These are phyloP conservation scores for Chloroceryle amazona DNA, from an alignment of 2,797 vertebrate species.

Conservation along the genomic window DNA sequence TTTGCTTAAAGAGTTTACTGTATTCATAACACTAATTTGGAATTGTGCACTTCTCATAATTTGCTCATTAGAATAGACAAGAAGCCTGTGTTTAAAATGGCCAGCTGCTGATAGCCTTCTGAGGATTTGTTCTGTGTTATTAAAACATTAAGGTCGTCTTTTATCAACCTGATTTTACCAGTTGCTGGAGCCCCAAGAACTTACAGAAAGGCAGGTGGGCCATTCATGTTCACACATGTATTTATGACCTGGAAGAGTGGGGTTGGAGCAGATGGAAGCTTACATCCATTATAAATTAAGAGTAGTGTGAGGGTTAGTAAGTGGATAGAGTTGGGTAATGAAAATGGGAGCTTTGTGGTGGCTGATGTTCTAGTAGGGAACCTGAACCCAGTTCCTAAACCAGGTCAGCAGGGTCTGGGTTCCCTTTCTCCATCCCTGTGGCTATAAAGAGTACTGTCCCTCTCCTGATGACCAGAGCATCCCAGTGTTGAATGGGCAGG, in stretches of 20 bases:
- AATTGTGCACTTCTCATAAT: background rate
- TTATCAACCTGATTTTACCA: background rate
- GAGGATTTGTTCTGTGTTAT: background rate
- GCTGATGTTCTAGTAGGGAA: background rate
- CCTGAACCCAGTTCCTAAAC: background rate
- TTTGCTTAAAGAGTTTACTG: background rate
- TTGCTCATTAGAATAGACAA: background rate
- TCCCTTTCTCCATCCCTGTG: background rate
- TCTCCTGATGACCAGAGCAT: background rate
- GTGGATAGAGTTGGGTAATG: background rate
- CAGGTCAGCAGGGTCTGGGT: background rate
- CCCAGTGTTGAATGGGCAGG: rapidly evolving
- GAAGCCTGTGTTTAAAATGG: background rate
- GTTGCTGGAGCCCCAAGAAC: background rate
- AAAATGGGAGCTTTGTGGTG: background rate
- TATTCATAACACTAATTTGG: background rate
- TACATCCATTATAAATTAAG: background rate
- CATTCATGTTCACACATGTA: background rate
- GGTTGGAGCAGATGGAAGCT: background rate
- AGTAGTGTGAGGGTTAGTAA: background rate
- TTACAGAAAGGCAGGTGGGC: background rate
- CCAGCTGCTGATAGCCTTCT: background rate
- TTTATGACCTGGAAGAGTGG: background rate
- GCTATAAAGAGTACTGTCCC: rapidly evolving
- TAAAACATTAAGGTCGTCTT: background rate